Evolutionary conservation across 2,797 vertebrate genomes (phyloP).

Genomic region (Sebastes itinus): DNA sequence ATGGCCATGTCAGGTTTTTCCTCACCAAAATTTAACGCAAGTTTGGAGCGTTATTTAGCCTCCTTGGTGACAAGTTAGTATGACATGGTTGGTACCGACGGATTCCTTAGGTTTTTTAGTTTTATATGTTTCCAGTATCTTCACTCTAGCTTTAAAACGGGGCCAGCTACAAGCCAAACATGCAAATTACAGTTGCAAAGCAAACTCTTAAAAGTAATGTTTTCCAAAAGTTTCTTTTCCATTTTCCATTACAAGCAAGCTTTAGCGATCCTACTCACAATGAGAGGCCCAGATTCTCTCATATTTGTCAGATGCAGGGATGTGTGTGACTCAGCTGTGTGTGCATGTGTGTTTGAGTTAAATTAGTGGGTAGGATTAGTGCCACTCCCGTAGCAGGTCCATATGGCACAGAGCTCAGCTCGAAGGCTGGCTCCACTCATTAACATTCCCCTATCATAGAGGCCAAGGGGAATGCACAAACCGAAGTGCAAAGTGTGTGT

Average conservation of each 20-base stretch:
- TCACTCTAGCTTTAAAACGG: too few relatives aligned
- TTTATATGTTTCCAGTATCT: too few relatives aligned
- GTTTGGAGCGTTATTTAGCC: too few relatives aligned
- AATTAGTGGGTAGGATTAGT: slow-evolving; percentile 58
- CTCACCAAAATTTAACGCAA: too few relatives aligned
- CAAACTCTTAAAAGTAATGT: neutral
- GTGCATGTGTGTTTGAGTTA: slow-evolving; percentile 25
- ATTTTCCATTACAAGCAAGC: neutral
- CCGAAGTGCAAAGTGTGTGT: neutral
- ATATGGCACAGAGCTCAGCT: slow-evolving; percentile 63
- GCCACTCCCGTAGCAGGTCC: slow-evolving; percentile 52
- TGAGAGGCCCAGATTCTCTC: neutral
- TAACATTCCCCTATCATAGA: slow-evolving; percentile 51
- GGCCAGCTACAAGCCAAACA: neutral
- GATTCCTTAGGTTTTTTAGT: too few relatives aligned
- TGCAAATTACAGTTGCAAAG: neutral
- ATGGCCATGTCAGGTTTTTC: too few relatives aligned
- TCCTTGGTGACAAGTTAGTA: too few relatives aligned
- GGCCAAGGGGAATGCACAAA: slow-evolving; percentile 41
- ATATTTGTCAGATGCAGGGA: neutral
- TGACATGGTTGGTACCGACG: too few relatives aligned
- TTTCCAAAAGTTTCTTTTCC: neutral
- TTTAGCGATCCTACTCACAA: neutral
- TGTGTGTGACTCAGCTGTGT: slow-evolving; percentile 5
- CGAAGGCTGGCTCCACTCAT: slow-evolving; percentile 57